These are phyloP conservation scores for Vesta saturnalis DNA, from an alignment of 2,888 invertebrate species.

Conservation along the genomic window DNA sequence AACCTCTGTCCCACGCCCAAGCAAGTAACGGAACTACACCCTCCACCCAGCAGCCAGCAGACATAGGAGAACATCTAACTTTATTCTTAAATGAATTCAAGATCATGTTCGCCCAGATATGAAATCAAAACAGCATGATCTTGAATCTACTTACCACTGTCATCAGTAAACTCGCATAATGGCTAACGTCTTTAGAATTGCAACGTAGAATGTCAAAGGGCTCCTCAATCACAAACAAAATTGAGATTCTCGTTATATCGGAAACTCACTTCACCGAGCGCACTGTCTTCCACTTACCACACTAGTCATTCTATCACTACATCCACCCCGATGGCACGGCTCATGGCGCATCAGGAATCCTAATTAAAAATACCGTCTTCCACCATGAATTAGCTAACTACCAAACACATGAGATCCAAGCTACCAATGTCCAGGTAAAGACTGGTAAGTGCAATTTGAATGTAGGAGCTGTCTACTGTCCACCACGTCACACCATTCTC, in stretches of 20 bases:
- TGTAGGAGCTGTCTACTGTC: slow-evolving; percentile 10
- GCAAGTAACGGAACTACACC: not conserved
- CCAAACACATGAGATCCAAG: slow-evolving; percentile 16
- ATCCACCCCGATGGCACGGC: slow-evolving; percentile 31
- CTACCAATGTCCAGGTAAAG: slow-evolving; percentile 13
- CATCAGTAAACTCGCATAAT: not conserved
- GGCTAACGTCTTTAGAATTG: not conserved
- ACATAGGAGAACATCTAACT: not conserved
- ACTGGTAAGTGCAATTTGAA: slow-evolving; percentile 12
- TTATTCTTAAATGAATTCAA: not conserved
- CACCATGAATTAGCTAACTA: slow-evolving; percentile 15
- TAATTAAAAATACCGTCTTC: slow-evolving; percentile 31
- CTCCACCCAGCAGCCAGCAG: not conserved
- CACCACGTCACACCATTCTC: too few species aligned
- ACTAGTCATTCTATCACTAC: slow-evolving; percentile 17
- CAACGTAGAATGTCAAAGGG: slow-evolving; percentile 30
- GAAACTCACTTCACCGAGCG: slow-evolving; percentile 38
- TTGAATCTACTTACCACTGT: not conserved
- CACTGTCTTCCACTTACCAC: too few species aligned
- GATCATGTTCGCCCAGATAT: not conserved
- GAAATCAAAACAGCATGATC: not conserved
- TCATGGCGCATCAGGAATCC: slow-evolving; percentile 31
- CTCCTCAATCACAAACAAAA: slow-evolving; percentile 17
- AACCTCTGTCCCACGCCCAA: not conserved
- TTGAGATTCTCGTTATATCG: slow-evolving; percentile 36